Evolutionary conservation across 2,888 invertebrate species (phyloP).

Genomic region (Empis livida): DNA sequence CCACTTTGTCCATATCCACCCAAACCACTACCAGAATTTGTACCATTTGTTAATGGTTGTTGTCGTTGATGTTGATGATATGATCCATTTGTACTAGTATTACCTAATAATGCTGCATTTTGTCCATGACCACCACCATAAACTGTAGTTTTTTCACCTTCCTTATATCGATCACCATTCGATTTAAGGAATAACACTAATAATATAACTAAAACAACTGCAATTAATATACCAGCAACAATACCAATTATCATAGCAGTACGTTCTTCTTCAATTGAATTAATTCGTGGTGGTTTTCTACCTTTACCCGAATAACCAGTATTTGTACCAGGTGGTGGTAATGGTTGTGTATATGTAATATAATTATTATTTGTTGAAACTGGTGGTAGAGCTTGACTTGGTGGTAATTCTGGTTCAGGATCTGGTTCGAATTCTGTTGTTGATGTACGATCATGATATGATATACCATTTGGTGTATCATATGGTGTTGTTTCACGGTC

Average conservation of each 20-base stretch:
- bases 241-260: slow-evolving; percentile 74
- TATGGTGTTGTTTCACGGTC: slow-evolving; percentile 30
- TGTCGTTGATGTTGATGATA: slow-evolving; percentile 38
- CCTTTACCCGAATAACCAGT: slow-evolving; percentile 13
- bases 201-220: slow-evolving; percentile 78
- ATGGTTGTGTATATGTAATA: slow-evolving; percentile 23
- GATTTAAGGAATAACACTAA: slow-evolving; percentile 80
- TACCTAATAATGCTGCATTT: slow-evolving; percentile 61
- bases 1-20: slow-evolving; percentile 14
- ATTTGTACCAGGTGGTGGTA: slow-evolving; percentile 17
- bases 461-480: slow-evolving; percentile 20
- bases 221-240: slow-evolving; percentile 81
- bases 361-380: slow-evolving; percentile 6
- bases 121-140: slow-evolving; percentile 54
- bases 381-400: slow-evolving; percentile 17
- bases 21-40: slow-evolving; percentile 13
- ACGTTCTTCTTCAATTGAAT: slow-evolving; percentile 57
- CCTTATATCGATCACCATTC: slow-evolving; percentile 85
- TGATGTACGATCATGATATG: slow-evolving; percentile 18
- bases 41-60: slow-evolving; percentile 28
- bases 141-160: slow-evolving; percentile 59
- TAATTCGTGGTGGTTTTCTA: slow-evolving; percentile 40
- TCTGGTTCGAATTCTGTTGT: slow-evolving; percentile 18
- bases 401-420: slow-evolving; percentile 20
- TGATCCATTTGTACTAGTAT: slow-evolving; percentile 40